Evolutionary conservation across 2,797 vertebrate genomes (phyloP).

Genomic region (Myiothlypis chrysogaster): DNA sequence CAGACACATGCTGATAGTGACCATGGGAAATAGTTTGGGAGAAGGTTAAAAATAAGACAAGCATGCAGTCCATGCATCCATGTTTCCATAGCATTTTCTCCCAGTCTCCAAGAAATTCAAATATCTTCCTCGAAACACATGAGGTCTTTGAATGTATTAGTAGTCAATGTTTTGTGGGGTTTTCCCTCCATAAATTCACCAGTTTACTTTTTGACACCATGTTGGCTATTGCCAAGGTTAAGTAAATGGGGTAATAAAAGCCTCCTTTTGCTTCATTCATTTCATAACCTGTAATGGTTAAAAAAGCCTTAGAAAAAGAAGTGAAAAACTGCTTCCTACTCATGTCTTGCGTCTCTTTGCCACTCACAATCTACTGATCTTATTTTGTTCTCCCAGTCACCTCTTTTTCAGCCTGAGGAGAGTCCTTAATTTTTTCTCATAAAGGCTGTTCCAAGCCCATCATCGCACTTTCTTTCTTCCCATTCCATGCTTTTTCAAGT

Average conservation of each 20-base stretch:
- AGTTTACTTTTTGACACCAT: neutral
- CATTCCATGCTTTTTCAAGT: neutral
- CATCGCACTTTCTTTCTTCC: neutral
- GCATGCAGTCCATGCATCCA: neutral
- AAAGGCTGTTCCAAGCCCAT: neutral
- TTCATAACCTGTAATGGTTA: neutral
- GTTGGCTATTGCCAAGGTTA: neutral
- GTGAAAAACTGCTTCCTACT: neutral
- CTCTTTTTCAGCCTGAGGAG: neutral
- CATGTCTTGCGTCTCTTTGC: neutral
- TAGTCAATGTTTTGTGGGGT: accelerated
- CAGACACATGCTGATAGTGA: neutral
- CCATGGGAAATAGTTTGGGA: neutral
- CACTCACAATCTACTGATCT: neutral
- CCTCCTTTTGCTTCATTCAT: neutral
- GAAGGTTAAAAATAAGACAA: neutral
- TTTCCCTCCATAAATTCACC: neutral
- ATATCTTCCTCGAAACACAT: neutral
- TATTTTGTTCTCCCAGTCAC: neutral
- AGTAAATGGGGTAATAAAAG: neutral
- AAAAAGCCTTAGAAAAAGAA: neutral
- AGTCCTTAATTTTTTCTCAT: neutral
- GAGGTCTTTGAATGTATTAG: neutral
- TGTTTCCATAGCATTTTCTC: neutral
- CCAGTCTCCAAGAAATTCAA: neutral